phyloP scores from a whole-genome alignment of 2,113 vertebrate species.

The Cyrtonyx montezumae region DNA sequence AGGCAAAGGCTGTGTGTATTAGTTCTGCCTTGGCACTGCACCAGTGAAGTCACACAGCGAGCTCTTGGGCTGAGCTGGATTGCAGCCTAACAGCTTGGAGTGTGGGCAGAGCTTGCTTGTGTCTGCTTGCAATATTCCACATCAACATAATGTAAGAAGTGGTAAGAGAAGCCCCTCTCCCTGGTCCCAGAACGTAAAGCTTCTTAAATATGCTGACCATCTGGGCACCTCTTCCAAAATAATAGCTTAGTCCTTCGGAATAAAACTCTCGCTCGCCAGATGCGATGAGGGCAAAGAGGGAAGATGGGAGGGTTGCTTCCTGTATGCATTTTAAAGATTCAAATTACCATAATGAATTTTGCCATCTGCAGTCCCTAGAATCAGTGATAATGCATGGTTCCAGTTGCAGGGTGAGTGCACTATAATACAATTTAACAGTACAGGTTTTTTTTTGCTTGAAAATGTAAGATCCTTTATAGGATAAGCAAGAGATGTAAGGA shows the following conservation, averaged over 20 bases:
- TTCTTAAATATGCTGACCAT: neutral
- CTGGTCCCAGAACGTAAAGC: neutral
- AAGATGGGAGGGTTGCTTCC: neutral
- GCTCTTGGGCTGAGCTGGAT: neutral
- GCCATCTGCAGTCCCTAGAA: neutral
- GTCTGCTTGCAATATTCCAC: neutral
- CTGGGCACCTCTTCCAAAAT: neutral
- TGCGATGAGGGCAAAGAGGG: neutral
- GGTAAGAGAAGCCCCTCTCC: neutral
- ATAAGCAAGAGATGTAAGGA: neutral
- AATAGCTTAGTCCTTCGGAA: neutral
- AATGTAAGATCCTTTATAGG: neutral
- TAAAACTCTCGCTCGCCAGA: neutral
- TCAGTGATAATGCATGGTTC: neutral
- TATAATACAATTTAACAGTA: neutral
- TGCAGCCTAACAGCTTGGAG: neutral
- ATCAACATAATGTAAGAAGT: neutral
- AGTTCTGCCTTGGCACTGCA: constrained; percentile 1
- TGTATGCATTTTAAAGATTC: neutral
- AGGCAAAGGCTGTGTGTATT: neutral
- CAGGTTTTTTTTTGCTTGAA: neutral
- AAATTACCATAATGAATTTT: neutral
- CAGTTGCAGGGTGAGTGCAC: neutral
- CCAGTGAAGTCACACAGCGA: neutral
- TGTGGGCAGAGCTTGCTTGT: neutral